Base-by-base conservation (phyloP, 2,797 vertebrate species). In the Sebastes nivosus region DNA sequence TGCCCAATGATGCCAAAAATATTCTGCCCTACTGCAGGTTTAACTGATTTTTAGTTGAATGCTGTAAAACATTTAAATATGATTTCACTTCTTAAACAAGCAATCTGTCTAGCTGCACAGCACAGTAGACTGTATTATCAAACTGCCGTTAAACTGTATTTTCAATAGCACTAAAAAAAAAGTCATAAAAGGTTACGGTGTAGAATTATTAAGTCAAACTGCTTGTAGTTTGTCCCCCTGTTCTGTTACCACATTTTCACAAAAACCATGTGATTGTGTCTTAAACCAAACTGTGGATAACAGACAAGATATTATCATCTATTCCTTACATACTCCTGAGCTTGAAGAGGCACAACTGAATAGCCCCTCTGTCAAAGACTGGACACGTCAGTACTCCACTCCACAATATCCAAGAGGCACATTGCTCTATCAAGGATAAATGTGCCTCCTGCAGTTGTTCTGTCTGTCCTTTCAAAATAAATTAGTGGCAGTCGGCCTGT, bases 401-500 rank as follows among this genome's bases (percentile, higher is more conserved):
- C 66, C 57, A 88, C 86, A 89, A 87, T 84, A 88, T 82, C 75
- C 75, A 75, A 84, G 80, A 89, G 83, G 77, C 88, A 89, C 89
- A 80, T 82, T 80, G 86, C 79, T 87, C 87, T 72, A 83, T 84
- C 87, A 87, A 89, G 80, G 83, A 84, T 76, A 86, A 89, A 88
- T 79, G 85, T 80, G 80, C 64, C 81, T 83, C 81, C 86, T 91
- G 87, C 89, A 87, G 85, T 88, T 84, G 81, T 85, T 81, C 86
- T 79, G 79, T 89, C 85, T 81, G 82, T 87, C 83, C 79, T 87
- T 88, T 90, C 78, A 88, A 90, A 93, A 90, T 86, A 89, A 87
- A 93, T 90, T 71, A 87, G 72, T 68, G 60, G 79, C 83, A 68
- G 58, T 77, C 83, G 86, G 82, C 36, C 77, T 83, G 70, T 52